Conservation (phyloP, 2,797 vertebrate species). For the Urosaurus nigricauda region DNA sequence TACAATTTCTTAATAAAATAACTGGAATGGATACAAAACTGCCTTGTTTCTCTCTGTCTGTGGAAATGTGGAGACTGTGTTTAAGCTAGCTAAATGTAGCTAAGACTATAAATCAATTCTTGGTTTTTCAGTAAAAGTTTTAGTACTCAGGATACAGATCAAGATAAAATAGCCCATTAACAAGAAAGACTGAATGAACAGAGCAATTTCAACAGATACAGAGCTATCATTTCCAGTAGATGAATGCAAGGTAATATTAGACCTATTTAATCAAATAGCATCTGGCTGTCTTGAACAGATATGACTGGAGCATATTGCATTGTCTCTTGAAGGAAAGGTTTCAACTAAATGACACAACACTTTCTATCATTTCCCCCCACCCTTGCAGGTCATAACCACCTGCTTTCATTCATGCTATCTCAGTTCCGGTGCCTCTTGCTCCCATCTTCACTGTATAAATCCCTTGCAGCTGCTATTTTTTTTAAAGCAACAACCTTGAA, state of each 20-base stretch:
- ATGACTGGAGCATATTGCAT: constrained; percentile 59
- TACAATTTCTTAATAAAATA: constrained; percentile 14
- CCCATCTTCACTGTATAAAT: constrained; percentile 21
- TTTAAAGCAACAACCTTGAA: neutral
- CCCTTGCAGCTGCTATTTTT: constrained; percentile 37
- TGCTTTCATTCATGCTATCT: constrained; percentile 28
- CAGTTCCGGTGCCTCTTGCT: constrained; percentile 20
- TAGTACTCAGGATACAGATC: constrained; percentile 55
- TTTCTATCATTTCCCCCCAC: constrained; percentile 45
- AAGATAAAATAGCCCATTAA: constrained; percentile 70
- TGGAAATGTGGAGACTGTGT: constrained; percentile 31
- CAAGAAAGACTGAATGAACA: constrained; percentile 61
- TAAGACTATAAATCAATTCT: constrained; percentile 58
- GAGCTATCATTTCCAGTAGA: constrained; percentile 60
- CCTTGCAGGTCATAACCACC: neutral
- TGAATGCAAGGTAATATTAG: constrained; percentile 60
- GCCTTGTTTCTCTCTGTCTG: constrained; percentile 39
- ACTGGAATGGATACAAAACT: constrained; percentile 50
- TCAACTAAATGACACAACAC: constrained; percentile 46
- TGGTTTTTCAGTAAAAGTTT: constrained; percentile 53
- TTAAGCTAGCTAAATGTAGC: constrained; percentile 39
- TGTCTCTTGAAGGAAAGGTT: constrained; percentile 53
- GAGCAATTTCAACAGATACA: constrained; percentile 67
- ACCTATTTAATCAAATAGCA: constrained; percentile 59
- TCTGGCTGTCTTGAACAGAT: constrained; percentile 63